A percentile compares a stretch with the other conserved stretches of the same genome.
These are phyloP conservation scores for Clarias platycephalus DNA, from an alignment of 2,797 vertebrate genomes.

Conservation along the genomic window DNA sequence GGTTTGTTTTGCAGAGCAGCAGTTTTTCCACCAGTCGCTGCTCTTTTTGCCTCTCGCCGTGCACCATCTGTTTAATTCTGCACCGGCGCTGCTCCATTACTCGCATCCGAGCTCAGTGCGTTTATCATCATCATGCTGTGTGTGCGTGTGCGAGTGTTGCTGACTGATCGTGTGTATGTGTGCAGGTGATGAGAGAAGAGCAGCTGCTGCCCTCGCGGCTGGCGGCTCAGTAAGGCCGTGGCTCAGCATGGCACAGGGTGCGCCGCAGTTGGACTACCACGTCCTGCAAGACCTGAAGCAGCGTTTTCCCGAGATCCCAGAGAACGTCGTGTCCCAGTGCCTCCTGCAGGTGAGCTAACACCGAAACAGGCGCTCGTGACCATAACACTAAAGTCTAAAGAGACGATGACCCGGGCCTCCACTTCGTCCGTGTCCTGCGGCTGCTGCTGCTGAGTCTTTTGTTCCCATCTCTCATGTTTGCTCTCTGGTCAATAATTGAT, in stretches of 20 bases:
- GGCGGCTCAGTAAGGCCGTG: conserved; percentile 82
- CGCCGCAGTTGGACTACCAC: conserved; percentile 88
- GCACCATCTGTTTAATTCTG: conserved; percentile 41
- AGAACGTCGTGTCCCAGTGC: conserved; percentile 94
- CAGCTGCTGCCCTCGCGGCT: conserved; percentile 81
- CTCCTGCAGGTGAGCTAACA: conserved; percentile 86
- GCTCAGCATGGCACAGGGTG: conserved; percentile 94
- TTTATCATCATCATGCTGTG: background rate
- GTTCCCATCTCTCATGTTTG: background rate
- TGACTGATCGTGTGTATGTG: conserved; percentile 28
- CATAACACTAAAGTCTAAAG: background rate
- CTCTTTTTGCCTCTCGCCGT: conserved; percentile 2
- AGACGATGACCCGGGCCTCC: background rate
- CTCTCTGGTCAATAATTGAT: conserved; percentile 34
- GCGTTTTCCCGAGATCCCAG: conserved; percentile 97
- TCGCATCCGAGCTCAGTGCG: conserved; percentile 3
- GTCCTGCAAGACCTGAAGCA: conserved; percentile 96
- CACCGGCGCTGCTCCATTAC: conserved; percentile 23
- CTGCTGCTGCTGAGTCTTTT: background rate
- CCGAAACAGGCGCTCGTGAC: background rate
- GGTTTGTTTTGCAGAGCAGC: background rate
- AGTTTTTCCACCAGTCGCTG: background rate
- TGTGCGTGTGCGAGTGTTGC: conserved; percentile 7
- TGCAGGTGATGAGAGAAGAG: conserved; percentile 83
- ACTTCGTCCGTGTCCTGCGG: too few relatives aligned